phyloP scores from a whole-genome alignment of 2,113 vertebrate genomes.

The Phasianus colchicus region DNA sequence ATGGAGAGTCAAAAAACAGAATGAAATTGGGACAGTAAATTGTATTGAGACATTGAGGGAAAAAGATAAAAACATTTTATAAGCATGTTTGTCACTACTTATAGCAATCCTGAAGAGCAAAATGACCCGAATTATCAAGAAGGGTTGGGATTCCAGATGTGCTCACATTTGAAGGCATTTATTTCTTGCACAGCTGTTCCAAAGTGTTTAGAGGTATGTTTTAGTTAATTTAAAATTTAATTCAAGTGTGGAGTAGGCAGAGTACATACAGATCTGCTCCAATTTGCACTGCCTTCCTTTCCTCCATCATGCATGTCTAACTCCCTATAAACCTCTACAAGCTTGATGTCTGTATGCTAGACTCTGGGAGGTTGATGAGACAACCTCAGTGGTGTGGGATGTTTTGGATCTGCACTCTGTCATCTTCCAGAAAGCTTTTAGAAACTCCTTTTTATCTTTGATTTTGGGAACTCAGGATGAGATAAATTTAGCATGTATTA shows the following conservation, averaged over 20 bases:
- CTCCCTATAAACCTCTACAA: neutral
- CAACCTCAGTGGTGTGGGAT: too few species aligned
- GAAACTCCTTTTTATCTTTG: neutral
- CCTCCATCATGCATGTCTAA: neutral
- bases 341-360: neutral
- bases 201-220: neutral
- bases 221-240: neutral
- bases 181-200: neutral
- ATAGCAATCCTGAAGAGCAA: neutral
- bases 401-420: neutral
- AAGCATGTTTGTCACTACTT: accelerated
- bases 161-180: neutral
- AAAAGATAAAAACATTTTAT: neutral
- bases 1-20: neutral
- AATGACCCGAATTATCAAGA: neutral
- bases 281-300: neutral
- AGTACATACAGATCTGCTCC: neutral
- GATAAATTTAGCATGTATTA: neutral
- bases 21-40: neutral
- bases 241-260: neutral
- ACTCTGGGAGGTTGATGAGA: neutral
- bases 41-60: neutral
- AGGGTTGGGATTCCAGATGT: neutral
- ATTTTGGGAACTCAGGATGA: neutral
- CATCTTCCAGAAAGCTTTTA: neutral